Evolutionary conservation across 2,113 vertebrate species (phyloP), one percentile per base, ranked within the genome.

Genomic region (Cochlearius cochlearius): DNA sequence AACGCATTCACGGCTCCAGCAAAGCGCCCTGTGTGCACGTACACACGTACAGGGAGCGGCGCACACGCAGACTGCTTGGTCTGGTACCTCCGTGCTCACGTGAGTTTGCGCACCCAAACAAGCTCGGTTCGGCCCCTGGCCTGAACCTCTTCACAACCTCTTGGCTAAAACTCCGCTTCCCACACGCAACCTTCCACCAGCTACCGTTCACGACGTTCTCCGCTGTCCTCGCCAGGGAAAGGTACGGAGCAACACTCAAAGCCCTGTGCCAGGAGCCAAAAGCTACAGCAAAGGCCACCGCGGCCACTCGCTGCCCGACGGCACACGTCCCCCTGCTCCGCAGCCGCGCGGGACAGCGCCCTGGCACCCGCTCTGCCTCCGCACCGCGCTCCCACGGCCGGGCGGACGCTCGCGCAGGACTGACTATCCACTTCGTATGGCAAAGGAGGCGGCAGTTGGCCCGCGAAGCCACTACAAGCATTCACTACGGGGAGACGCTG

Each of bases 131-230:
- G 77, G 67, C 60, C 47, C 5, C 43, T 20, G n/a, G 50, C 73
- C 76, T 22, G 62, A 74, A 60, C 52, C 43, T 50, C 36, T 15
- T 30, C 23, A 29, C n/a, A 58, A n/a, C 26, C 60, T 15, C 36
- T 3, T 8, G 47, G 72, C 69, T 53, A 15, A 32, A 32, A 10
- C 34, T 18, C 47, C n/a, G 11, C 50, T 52, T 39, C 68, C 64
- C 39, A 39, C 30, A 12, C 1, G 6, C 53, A 5, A 0, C 30
- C 81, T 18, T 15, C 36, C 64, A 20, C 45, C 63, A 58, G 32
- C 29, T 1, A 1, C 3, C 0, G n/a, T n/a, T 45, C 55, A 7
- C 1, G 0, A 6, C 0, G 4, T 14, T 41, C 18, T 20, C 6
- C 66, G 38, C 76, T 9, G 17, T 13, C 60, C 0, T 62, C 15